Evolutionary conservation across 2,797 vertebrate genomes (phyloP).

Genomic region (Coccyzus lansbergi): DNA sequence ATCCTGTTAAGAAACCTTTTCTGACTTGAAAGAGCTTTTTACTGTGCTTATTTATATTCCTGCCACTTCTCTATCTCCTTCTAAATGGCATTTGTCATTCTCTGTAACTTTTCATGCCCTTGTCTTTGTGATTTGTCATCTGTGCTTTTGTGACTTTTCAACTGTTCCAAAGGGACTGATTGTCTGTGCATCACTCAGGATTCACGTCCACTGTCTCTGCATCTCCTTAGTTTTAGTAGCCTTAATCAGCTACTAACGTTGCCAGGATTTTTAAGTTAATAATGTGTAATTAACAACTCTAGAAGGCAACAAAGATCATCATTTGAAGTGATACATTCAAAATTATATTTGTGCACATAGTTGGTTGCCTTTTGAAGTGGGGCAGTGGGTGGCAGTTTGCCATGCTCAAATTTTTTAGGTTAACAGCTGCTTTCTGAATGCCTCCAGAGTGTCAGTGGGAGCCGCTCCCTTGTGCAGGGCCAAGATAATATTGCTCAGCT

Average conservation of each 20-base stretch:
- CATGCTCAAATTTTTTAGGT: neutral
- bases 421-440: neutral
- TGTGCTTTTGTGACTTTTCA: constrained; percentile 1
- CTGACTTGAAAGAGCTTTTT: neutral
- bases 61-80: neutral
- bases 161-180: neutral
- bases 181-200: neutral
- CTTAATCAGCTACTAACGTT: neutral
- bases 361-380: neutral
- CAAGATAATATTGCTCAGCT: neutral
- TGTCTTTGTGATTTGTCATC: neutral
- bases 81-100: neutral
- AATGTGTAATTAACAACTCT: neutral
- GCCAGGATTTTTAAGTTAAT: neutral
- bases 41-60: neutral
- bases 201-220: neutral
- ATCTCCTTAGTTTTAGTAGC: neutral
- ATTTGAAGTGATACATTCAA: neutral
- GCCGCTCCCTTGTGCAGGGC: neutral
- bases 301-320: neutral
- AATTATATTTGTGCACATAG: neutral
- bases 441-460: neutral
- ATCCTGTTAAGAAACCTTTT: neutral
- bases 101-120: neutral
- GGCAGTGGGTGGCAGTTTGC: neutral